phyloP scores from a whole-genome alignment of 2,888 invertebrate species.

The Fragum sueziense region DNA sequence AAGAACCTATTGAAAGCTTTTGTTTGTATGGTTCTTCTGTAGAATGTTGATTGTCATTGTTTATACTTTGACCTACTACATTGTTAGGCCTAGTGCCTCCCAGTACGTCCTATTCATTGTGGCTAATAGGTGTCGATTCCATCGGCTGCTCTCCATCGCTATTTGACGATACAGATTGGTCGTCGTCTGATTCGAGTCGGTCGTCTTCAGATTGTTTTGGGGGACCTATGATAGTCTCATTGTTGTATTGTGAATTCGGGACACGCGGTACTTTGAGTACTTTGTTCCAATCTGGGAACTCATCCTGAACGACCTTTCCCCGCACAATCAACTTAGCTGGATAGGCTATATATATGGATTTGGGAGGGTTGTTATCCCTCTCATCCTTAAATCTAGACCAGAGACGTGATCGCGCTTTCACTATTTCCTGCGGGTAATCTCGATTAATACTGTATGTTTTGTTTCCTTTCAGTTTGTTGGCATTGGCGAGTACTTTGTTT shows the following conservation, averaged over 20 bases:
- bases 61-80: too few relatives aligned
- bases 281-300: conserved; percentile 18
- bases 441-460: conserved; percentile 6
- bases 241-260: background rate
- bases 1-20: background rate
- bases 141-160: background rate
- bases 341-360: background rate
- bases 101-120: background rate
- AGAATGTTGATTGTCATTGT: background rate
- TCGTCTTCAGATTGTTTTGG: background rate
- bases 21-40: background rate
- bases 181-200: background rate
- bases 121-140: background rate
- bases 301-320: background rate
- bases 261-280: background rate
- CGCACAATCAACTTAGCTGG: conserved; percentile 16
- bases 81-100: background rate
- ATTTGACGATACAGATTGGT: background rate
- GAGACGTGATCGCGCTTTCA: background rate
- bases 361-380: background rate
- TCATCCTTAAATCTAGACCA: background rate
- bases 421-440: conserved; percentile 8
- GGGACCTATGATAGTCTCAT: background rate
- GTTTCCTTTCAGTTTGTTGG: background rate
- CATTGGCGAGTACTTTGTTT: background rate